Evolutionary conservation across 1,140 invertebrate species (phyloP).

Genomic region (Drosophila rufa): DNA sequence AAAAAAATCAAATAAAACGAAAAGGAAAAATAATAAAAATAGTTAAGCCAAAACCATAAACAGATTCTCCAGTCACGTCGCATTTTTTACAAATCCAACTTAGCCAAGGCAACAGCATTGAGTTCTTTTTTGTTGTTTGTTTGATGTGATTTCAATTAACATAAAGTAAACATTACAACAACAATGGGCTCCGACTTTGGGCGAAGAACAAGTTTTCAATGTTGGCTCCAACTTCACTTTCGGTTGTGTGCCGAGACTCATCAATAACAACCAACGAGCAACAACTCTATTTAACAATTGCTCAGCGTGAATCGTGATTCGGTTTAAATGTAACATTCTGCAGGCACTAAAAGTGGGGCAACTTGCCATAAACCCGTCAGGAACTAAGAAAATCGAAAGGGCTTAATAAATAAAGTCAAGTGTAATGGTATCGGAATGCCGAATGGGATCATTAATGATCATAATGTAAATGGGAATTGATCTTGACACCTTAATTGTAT

Average conservation of each 20-base stretch:
- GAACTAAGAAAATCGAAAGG: slow-evolving; percentile 7
- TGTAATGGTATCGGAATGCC: slow-evolving; percentile 7
- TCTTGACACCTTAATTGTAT: slow-evolving; percentile 5
- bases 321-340: slow-evolving; percentile 19
- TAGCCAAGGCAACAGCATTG: slow-evolving; percentile 45
- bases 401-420: not conserved
- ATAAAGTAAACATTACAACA: slow-evolving; percentile 32
- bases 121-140: slow-evolving; percentile 28
- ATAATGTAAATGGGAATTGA: not conserved
- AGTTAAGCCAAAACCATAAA: slow-evolving; percentile 25
- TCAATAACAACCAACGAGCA: not conserved
- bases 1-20: not conserved
- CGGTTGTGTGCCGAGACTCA: slow-evolving; percentile 42
- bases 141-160: slow-evolving; percentile 42
- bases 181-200: not conserved
- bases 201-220: slow-evolving; percentile 38
- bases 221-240: slow-evolving; percentile 28
- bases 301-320: slow-evolving; percentile 1
- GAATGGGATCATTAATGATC: not conserved
- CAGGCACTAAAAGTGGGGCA: slow-evolving; percentile 7
- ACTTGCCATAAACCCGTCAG: not conserved
- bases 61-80: slow-evolving; percentile 47
- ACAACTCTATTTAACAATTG: slow-evolving; percentile 14
- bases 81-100: slow-evolving; percentile 38
- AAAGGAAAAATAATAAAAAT: slow-evolving; percentile 1